Evolutionary conservation across 2,113 vertebrate genomes (phyloP), one percentile per base, ranked within the genome.

Genomic region (Odocoileus hemionus): DNA sequence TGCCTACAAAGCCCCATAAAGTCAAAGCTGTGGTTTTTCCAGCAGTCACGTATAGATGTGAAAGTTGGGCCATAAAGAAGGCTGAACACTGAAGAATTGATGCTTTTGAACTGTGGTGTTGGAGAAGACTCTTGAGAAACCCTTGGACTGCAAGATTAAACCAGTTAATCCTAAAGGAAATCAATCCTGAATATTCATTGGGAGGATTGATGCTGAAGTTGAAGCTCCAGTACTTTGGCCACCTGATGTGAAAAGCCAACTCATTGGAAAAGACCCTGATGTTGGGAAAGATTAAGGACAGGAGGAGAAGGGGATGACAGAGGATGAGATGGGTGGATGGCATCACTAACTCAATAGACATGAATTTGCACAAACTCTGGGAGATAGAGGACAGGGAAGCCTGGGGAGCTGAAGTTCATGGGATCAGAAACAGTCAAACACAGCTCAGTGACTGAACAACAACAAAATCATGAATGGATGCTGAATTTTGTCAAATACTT

Each of bases 351-450:
- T 36, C n/a, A 9, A 70, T 10, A 21, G 17, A 21, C 17, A 5
- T 70, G 64, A 36, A 4, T 70, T 5, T 70, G 17, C 16, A 1
- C 33, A 19, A 70, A 70, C n/a, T 70, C n/a, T 0, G 0, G n/a
- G 4, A 70, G n/a, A 21, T 36, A 5, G n/a, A 36, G n/a, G 17
- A 70, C n/a, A 36, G 64, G n/a, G 64, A 70, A 23, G 67, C n/a
- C 67, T 70, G 19, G n/a, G 2, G 19, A 12, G n/a, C 67, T 39
- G n/a, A 16, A 6, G n/a, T 70, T 39, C 67, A 70, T 0, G 2
- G 67, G 33, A 19, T 67, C 16, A 19, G 33, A n/a, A n/a, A 67
- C 33, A 67, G 30, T 17, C 0, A 1, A n/a, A 67, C 7, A 67
- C 33, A n/a, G 16, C 33, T n/a, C 19, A 67, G 61, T n/a, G 16